Conservation (phyloP, 2,113 vertebrate genomes). For the Mus spicilegus region DNA sequence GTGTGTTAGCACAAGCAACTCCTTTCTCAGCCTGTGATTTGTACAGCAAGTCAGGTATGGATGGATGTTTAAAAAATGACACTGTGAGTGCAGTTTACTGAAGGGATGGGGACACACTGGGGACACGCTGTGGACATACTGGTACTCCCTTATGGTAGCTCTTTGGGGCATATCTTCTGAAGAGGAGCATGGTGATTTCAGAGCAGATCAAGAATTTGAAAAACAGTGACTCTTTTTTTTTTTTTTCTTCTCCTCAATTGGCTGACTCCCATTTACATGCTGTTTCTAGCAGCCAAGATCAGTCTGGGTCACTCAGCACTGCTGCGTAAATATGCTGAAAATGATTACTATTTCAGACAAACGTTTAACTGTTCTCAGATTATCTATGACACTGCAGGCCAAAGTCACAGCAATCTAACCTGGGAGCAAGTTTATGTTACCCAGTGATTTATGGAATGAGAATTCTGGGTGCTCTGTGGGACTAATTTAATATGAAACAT, state of each 20-base stretch:
- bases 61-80: not conserved
- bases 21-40: not conserved
- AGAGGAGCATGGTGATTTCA: not conserved
- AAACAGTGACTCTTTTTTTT: not conserved
- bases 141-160: not conserved
- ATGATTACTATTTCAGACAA: slow-evolving; percentile 77
- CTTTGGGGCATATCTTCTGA: not conserved
- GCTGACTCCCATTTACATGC: slow-evolving; percentile 66
- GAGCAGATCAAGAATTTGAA: not conserved
- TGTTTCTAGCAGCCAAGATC: slow-evolving; percentile 64
- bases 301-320: slow-evolving; percentile 62
- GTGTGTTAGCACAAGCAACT: not conserved
- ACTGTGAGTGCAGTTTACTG: not conserved
- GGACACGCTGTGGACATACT: rapidly evolving
- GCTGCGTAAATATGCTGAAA: slow-evolving; percentile 69
- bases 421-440: slow-evolving; percentile 75
- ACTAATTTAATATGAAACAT: slow-evolving; percentile 79
- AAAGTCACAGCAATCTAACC: slow-evolving; percentile 69
- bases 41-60: not conserved
- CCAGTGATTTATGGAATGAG: slow-evolving; percentile 78
- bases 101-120: too few species aligned
- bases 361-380: slow-evolving; percentile 76
- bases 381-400: slow-evolving; percentile 75
- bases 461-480: slow-evolving; percentile 71
- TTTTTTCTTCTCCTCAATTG: slow-evolving; percentile 56